Evolutionary conservation across 1,140 invertebrate genomes (phyloP).

Genomic region (Lepidotrigona ventralis): DNA sequence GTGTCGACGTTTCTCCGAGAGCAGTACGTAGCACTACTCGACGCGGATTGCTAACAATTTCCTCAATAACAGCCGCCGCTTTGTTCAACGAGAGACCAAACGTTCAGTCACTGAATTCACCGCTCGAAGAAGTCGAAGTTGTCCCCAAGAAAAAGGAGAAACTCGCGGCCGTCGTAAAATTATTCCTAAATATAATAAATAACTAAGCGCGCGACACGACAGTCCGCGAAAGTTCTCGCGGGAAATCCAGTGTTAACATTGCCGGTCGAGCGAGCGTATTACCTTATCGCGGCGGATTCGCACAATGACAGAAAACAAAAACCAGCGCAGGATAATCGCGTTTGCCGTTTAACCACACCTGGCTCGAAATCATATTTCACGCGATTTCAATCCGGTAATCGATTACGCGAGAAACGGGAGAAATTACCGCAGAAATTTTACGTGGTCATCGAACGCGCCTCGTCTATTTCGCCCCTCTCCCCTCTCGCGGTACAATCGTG

Average conservation of each 20-base stretch:
- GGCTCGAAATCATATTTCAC: constrained; percentile 63
- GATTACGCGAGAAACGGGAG: constrained; percentile 62
- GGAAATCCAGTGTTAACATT: constrained; percentile 50
- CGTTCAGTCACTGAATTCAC: background rate
- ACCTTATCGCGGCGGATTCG: constrained; percentile 54
- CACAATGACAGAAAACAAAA: constrained; percentile 59
- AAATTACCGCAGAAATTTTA: constrained; percentile 66
- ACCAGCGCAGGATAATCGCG: constrained; percentile 56
- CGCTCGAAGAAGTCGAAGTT: background rate
- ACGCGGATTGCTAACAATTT: background rate
- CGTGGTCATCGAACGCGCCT: constrained; percentile 31
- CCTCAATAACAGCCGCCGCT: background rate
- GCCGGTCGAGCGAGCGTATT: constrained; percentile 34
- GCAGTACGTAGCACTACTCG: too few species aligned
- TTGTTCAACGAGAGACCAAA: too few species aligned
- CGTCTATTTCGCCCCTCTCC: background rate
- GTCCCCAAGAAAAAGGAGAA: background rate
- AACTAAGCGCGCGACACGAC: too few species aligned
- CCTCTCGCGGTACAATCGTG: constrained; percentile 33
- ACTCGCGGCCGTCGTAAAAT: background rate
- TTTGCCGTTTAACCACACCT: constrained; percentile 50
- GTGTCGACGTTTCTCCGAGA: background rate
- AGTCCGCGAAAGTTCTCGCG: constrained; percentile 8
- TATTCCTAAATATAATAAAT: too few species aligned
- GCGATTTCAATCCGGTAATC: constrained; percentile 61